Evolutionary conservation across 2,113 vertebrate species (phyloP).

Genomic region (Aix galericulata): DNA sequence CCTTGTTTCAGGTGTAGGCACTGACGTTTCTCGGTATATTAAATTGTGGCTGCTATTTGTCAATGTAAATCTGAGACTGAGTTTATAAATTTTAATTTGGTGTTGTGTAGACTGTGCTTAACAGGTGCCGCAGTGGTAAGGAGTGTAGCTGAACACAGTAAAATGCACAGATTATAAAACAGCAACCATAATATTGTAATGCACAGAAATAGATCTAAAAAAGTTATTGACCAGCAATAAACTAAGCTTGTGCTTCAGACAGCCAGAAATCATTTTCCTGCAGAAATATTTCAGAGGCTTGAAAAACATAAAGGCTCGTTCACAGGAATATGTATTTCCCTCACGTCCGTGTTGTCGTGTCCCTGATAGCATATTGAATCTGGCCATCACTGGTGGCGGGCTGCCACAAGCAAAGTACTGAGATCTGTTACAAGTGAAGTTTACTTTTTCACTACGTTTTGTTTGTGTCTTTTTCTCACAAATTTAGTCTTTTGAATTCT

Average conservation of each 20-base stretch:
- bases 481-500: not conserved
- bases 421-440: not conserved
- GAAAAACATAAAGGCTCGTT: not conserved
- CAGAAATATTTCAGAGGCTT: not conserved
- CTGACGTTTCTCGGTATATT: not conserved
- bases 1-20: not conserved
- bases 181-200: not conserved
- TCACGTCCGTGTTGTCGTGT: not conserved
- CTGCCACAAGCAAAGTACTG: not conserved
- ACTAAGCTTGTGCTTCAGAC: not conserved
- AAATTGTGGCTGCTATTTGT: not conserved
- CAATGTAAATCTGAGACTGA: not conserved
- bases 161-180: not conserved
- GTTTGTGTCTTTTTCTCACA: not conserved
- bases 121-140: not conserved
- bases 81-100: not conserved
- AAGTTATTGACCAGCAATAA: not conserved
- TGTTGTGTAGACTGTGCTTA: not conserved
- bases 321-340: not conserved
- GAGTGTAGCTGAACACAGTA: not conserved
- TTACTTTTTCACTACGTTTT: not conserved
- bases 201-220: not conserved
- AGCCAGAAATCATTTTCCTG: not conserved
- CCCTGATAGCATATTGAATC: not conserved
- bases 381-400: rapidly evolving